These are phyloP conservation scores for Ricordea florida DNA, from an alignment of 92 coral and sea anemone genomes.

Conservation along the genomic window DNA sequence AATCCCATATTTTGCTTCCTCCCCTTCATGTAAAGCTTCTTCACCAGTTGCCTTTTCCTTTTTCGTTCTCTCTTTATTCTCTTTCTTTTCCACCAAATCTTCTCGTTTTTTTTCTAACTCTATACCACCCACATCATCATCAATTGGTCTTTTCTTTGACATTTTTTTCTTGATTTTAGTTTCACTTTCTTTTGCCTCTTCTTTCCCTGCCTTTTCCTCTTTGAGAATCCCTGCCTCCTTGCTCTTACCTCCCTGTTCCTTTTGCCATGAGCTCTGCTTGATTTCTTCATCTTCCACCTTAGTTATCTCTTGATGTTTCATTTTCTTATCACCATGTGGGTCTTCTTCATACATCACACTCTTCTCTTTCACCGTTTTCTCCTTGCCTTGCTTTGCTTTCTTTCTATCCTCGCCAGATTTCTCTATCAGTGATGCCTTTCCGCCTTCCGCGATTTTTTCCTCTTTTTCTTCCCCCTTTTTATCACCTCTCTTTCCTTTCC, in stretches of 20 bases:
- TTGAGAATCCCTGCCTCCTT: background rate
- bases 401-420: no score
- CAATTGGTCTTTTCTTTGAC: background rate
- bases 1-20: background rate
- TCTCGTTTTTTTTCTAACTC: no score
- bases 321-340: background rate
- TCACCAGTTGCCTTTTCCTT: background rate
- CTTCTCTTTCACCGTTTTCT: constrained; percentile 7
- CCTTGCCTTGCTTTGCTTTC: background rate
- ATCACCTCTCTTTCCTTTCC: background rate
- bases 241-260: background rate
- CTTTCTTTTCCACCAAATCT: constrained; percentile 8
- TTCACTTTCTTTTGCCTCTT: background rate
- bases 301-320: background rate
- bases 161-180: background rate
- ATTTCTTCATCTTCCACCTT: background rate
- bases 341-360: background rate
- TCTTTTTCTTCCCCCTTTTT: background rate
- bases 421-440: background rate
- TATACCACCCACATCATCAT: background rate
- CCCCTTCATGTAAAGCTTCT: background rate
- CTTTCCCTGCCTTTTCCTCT: background rate
- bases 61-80: background rate
- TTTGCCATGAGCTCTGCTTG: background rate
- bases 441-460: background rate